phyloP scores from a whole-genome alignment of 2,113 vertebrate genomes.

The Onychorhynchus coronatus region DNA sequence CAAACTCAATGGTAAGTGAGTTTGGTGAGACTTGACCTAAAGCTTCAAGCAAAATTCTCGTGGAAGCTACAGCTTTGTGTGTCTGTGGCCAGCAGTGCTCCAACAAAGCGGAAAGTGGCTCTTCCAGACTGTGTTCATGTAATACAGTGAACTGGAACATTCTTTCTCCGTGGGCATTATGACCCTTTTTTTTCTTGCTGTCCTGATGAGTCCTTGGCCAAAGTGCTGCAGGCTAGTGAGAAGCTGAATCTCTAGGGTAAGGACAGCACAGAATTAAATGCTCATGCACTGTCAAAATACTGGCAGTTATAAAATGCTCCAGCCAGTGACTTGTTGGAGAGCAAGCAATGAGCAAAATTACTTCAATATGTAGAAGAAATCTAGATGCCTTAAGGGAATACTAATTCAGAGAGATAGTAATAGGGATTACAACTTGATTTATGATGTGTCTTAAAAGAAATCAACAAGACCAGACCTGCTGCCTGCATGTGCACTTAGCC shows the following conservation, averaged over 20 bases:
- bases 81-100: background rate
- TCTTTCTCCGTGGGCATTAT: background rate
- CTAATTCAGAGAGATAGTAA: background rate
- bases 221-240: background rate
- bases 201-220: background rate
- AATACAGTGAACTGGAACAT: background rate
- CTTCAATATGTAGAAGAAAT: slow-evolving; percentile 50
- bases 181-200: background rate
- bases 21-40: background rate
- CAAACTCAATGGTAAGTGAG: background rate
- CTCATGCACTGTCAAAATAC: slow-evolving; percentile 16
- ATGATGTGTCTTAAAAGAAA: background rate
- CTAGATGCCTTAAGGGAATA: background rate
- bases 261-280: slow-evolving; percentile 20
- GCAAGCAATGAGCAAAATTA: slow-evolving; percentile 24
- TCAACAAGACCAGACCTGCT: background rate
- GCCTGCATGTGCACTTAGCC: background rate
- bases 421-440: slow-evolving; percentile 46
- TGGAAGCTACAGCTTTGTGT: background rate
- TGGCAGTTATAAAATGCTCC: slow-evolving; percentile 13
- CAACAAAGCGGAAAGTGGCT: background rate
- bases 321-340: background rate
- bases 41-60: background rate
- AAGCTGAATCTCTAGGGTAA: background rate
- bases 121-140: background rate